These are phyloP conservation scores for Ceramica pisi DNA, from an alignment of 2,888 invertebrate genomes.

Conservation along the genomic window DNA sequence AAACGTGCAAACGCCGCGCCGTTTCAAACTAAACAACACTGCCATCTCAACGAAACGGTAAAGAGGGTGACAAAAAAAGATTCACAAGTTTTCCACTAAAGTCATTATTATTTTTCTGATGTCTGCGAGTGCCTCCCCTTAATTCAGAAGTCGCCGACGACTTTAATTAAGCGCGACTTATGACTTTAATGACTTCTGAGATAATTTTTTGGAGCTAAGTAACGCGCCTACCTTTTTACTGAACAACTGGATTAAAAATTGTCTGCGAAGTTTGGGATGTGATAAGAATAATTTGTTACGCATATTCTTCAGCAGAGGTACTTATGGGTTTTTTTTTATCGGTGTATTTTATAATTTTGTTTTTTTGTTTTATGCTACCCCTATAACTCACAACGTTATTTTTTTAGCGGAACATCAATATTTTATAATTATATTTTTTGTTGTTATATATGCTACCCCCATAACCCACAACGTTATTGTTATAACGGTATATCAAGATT, in stretches of 20 bases:
- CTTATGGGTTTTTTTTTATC: background rate
- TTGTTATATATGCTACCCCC: background rate
- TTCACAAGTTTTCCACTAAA: conserved; percentile 65
- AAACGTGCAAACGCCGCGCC: conserved; percentile 46
- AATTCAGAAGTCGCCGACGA: conserved; percentile 54
- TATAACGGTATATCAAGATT: background rate
- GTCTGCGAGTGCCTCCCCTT: conserved; percentile 64
- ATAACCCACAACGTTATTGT: background rate
- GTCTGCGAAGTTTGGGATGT: conserved; percentile 83
- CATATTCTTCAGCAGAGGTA: background rate
- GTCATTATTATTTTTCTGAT: conserved; percentile 70
- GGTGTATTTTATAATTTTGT: background rate
- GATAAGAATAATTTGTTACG: conserved; percentile 60
- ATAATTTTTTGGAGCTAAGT: conserved; percentile 76
- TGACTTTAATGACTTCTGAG: conserved; percentile 83
- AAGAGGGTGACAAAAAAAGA: conserved; percentile 44
- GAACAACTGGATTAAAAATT: conserved; percentile 77
- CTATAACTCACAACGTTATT: background rate
- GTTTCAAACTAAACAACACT: conserved; percentile 34
- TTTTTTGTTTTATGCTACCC: background rate
- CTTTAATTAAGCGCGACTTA: conserved; percentile 85
- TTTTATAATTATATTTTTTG: background rate
- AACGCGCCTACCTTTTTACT: conserved; percentile 75
- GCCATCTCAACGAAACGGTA: conserved; percentile 25
- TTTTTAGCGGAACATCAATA: background rate